Evolutionary conservation across 2,113 vertebrate genomes (phyloP), one percentile per base, ranked within the genome.

Genomic region (Phyllostomus discolor): DNA sequence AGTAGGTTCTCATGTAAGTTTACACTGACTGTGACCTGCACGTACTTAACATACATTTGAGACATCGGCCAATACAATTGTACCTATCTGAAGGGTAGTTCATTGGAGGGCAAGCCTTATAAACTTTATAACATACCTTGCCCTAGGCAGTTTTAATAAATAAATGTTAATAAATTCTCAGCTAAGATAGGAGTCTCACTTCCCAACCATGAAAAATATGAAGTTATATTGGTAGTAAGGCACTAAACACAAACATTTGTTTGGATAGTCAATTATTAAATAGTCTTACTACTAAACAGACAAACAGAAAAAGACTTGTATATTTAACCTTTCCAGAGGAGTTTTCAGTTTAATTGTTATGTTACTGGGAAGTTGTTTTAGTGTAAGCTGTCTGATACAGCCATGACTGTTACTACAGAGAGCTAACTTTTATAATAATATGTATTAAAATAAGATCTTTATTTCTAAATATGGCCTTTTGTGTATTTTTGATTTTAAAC

Each of bases 291-390:
- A 78, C 24, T 52, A 91, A 79, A 33, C 15, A 90, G 43, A 92
- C 2, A 91, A 96, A 85, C 0, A 84, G 69, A 79, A 90, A 66
- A 81, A 38, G 24, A 81, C 75, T 82, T 7, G 19, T 24, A 24
- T 69, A 80, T 5, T 78, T 91, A 26, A 2, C 11, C 14, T 89
- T 93, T 81, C 72, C 79, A 69, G 57, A 92, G 11, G 11, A 54
- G 46, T 76, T 95, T 95, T 96, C 33, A 81, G 48, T 50, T 50
- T 85, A 95, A 85, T 4, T 88, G 4, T 76, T 86, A 67, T 78
- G 87, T 79, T 26, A 84, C 35, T 24, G 24, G 10, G 43, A 92
- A 84, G n/a, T 41, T 91, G 28, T 88, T 93, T 81, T 73, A 95
- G 72, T 62, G 4, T 81, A 93, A 81, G 7, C 22, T 82, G 26